Evolutionary conservation across 2,888 invertebrate genomes (phyloP).

Genomic region (Drosophila ustulata): DNA sequence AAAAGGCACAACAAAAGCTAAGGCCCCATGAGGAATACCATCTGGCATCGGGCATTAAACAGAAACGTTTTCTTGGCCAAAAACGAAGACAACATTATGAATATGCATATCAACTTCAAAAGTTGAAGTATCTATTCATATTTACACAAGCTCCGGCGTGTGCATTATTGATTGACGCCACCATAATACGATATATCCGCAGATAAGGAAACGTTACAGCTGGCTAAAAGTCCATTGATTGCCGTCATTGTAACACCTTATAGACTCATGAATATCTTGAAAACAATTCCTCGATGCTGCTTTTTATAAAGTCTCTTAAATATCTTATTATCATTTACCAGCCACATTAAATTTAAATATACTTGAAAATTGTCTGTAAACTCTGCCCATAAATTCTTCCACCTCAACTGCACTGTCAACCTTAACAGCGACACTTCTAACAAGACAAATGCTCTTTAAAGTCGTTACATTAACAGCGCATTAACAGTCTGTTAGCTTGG

Average conservation of each 20-base stretch:
- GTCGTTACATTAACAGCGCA: slow-evolving; percentile 1
- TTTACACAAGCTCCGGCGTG: slow-evolving; percentile 21
- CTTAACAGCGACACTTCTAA: not conserved
- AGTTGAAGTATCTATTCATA: slow-evolving; percentile 36
- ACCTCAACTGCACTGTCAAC: not conserved
- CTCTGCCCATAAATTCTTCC: not conserved
- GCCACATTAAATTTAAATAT: not conserved
- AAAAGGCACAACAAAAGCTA: slow-evolving; percentile 67
- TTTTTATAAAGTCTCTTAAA: not conserved
- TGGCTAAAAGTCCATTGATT: not conserved
- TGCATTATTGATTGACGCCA: slow-evolving; percentile 20
- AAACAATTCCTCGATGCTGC: slow-evolving; percentile 1
- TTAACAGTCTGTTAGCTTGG: slow-evolving; percentile 16
- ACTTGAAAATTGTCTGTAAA: not conserved
- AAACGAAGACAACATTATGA: slow-evolving; percentile 22
- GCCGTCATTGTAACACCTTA: not conserved
- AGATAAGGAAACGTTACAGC: slow-evolving; percentile 1
- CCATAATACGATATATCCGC: slow-evolving; percentile 5
- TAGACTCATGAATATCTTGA: not conserved
- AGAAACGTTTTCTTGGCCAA: slow-evolving; percentile 56
- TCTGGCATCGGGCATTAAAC: slow-evolving; percentile 58
- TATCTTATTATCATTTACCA: not conserved
- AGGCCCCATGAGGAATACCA: slow-evolving; percentile 70
- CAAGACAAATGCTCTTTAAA: slow-evolving; percentile 1
- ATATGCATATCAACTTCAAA: slow-evolving; percentile 71